A percentile compares a stretch with the other conserved stretches of the same genome.
phyloP scores from a whole-genome alignment of 2,888 invertebrate genomes.

The Pelosia muscerda region DNA sequence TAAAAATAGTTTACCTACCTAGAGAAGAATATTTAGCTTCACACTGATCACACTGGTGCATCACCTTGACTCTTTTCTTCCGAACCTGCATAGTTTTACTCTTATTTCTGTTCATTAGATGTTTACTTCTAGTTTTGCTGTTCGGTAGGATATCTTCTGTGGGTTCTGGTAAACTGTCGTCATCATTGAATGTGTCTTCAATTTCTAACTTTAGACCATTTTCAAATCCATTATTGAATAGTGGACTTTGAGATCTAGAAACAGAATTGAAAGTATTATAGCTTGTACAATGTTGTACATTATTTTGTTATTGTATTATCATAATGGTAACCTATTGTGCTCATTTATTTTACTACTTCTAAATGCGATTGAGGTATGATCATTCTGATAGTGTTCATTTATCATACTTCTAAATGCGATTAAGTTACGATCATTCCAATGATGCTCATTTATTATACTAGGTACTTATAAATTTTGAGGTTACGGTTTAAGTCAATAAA shows the following conservation, averaged over 20 bases:
- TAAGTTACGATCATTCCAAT: too few species aligned
- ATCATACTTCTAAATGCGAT: too few species aligned
- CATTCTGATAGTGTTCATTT: too few species aligned
- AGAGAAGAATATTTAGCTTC: conserved; percentile 74
- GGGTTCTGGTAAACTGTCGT: conserved; percentile 48
- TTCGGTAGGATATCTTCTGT: conserved; percentile 55
- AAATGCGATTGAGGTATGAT: too few species aligned
- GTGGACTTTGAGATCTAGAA: conserved; percentile 65
- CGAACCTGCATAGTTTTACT: conserved; percentile 48
- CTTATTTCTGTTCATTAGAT: conserved; percentile 38
- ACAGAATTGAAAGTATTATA: conserved; percentile 13
- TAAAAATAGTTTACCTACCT: conserved; percentile 58
- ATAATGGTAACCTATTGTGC: too few species aligned
- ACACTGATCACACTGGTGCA: conserved; percentile 78
- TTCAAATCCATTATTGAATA: conserved; percentile 62
- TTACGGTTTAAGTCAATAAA: too few species aligned
- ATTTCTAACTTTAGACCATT: conserved; percentile 57
- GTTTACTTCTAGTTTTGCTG: conserved; percentile 50
- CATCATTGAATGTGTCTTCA: conserved; percentile 63
- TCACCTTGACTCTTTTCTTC: conserved; percentile 58
- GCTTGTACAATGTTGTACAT: too few species aligned
- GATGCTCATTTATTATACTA: too few species aligned
- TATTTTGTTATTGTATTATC: too few species aligned
- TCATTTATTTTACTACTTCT: too few species aligned
- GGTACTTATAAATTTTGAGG: too few species aligned